phyloP scores from a whole-genome alignment of 2,888 invertebrate genomes.

The Adelognathus sp. region DNA sequence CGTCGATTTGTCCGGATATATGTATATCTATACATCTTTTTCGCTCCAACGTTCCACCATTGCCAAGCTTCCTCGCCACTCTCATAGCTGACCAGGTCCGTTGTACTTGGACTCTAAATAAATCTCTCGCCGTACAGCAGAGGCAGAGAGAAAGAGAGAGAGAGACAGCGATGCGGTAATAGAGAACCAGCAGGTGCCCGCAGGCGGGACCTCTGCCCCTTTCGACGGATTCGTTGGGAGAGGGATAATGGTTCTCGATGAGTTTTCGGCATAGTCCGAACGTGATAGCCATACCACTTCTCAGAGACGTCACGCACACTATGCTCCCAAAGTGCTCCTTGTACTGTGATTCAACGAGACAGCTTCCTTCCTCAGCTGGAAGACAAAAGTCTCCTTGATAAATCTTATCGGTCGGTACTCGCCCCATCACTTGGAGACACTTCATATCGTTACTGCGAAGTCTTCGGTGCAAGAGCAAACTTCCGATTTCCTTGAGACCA shows the following conservation, averaged over 20 bases:
- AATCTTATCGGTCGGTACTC: background rate
- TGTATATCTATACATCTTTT: background rate
- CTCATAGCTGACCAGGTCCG: constrained; percentile 28
- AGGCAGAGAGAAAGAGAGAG: too few species aligned
- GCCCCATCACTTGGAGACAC: background rate
- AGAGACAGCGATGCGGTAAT: constrained; percentile 9
- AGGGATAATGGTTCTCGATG: constrained; percentile 43
- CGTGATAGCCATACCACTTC: constrained; percentile 12
- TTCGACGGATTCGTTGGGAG: background rate
- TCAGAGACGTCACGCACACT: background rate
- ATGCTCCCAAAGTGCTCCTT: background rate
- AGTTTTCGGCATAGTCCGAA: constrained; percentile 13
- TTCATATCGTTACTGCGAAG: background rate
- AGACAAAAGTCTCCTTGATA: background rate
- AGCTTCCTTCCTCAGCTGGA: background rate
- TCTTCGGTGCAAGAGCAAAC: background rate
- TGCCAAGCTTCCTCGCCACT: background rate
- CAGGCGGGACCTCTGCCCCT: constrained; percentile 21
- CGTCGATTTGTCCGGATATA: constrained; percentile 54
- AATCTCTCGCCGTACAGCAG: constrained; percentile 29
- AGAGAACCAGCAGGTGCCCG: background rate
- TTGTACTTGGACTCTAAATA: constrained; percentile 43
- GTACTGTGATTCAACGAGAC: background rate
- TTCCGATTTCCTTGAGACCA: background rate
- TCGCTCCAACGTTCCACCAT: constrained; percentile 1